Evolutionary conservation across 1,140 invertebrate species (phyloP).

Genomic region (Lanistes nyassanus): DNA sequence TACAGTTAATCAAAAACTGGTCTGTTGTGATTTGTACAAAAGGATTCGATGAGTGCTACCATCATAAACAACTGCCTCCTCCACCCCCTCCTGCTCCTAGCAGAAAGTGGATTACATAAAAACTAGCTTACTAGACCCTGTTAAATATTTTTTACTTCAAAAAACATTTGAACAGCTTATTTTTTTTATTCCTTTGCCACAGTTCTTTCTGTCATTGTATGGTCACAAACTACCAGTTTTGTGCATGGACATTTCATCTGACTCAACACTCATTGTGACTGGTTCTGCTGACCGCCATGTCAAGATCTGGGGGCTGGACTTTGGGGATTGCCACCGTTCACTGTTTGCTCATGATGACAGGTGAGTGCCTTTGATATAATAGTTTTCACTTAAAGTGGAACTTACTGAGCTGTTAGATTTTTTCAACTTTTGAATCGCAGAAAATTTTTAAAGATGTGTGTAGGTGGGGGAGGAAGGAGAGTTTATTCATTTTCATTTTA

Average conservation of each 20-base stretch:
- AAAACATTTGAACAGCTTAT: not conserved
- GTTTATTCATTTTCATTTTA: too few relatives aligned
- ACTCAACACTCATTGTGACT: constrained; percentile 89
- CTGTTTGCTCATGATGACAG: constrained; percentile 89
- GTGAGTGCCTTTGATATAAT: constrained; percentile 41
- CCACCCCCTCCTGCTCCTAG: too few relatives aligned
- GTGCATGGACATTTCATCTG: constrained; percentile 93
- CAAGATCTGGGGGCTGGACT: constrained; percentile 98
- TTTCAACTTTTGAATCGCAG: not conserved
- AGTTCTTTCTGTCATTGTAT: constrained; percentile 95
- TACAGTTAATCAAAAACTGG: too few relatives aligned
- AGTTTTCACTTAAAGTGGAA: too few relatives aligned
- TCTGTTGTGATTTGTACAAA: too few relatives aligned
- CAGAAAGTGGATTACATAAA: too few relatives aligned
- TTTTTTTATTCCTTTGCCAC: constrained; percentile 54
- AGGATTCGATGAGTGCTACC: too few relatives aligned
- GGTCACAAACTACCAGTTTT: constrained; percentile 96
- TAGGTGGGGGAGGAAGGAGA: too few relatives aligned
- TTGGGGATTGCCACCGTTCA: constrained; percentile 88
- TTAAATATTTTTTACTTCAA: too few relatives aligned
- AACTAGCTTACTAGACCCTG: too few relatives aligned
- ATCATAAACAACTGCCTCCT: too few relatives aligned
- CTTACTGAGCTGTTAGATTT: not conserved
- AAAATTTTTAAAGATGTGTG: not conserved
- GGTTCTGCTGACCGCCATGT: constrained; percentile 95